Base-by-base conservation (phyloP, 2,797 vertebrate genomes). In the Centropyge bicolor region DNA sequence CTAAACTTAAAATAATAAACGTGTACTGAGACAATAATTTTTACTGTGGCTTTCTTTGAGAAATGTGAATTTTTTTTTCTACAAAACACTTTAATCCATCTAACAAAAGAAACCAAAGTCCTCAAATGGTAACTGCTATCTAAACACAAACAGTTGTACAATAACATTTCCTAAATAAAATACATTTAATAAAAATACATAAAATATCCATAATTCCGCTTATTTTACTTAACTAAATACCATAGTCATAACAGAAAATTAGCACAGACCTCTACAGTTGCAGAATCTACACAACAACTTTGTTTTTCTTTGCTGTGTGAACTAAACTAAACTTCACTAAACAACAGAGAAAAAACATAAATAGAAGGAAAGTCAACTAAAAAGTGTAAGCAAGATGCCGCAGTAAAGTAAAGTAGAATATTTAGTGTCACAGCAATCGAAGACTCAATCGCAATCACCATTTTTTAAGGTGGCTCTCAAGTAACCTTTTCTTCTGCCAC, bases 371-470 rank as follows among this genome's bases (percentile, higher is more conserved):
- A 70, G 61, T 16, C n/a, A 7, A 31, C 31, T 24, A 5, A 24
- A 68, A 70, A 40, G 40, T 59, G 24, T 71, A 80, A 52, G 49
- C 35, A 20, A 20, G 38, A 68, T 19, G 62, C 55, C 31, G 46
- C n/a, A 65, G 68, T 36, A 52, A 17, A 74, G 43, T 19, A 43
- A 56, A n/a, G 61, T 27, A 57, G 85, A 74, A 78, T 85, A 86
- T 93, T 91, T 89, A 85, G 70, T 84, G 87, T 71, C 27, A 52
- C 46, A 27, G 9, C 59, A 55, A 89, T 92, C 88, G 80, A 93
- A 88, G 59, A 66, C 76, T 52, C 22, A 31, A 31, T 31, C 27
- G 27, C 27, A 31, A 31, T 31, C 22, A 35, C 59, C 80, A 76
- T 83, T 90, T 86, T 84, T 93, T 70, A 74, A 67, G 69, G 60